Conservation (phyloP, 2,113 vertebrate genomes). For the Myotis brandtii region DNA sequence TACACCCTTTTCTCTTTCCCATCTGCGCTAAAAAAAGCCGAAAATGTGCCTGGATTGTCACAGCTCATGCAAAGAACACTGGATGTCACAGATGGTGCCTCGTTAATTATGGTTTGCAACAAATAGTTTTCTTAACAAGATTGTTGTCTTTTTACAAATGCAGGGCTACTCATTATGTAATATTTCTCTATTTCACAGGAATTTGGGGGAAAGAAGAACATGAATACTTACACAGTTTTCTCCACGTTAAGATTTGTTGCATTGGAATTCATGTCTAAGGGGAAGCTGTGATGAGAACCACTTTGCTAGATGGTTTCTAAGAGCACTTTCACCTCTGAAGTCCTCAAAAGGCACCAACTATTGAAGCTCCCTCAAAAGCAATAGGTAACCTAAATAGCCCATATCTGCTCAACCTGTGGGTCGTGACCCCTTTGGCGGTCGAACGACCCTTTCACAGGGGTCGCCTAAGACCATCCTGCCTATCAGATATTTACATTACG, state of each 20-base stretch:
- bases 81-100: conserved; percentile 63
- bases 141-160: conserved; percentile 48
- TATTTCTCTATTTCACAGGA: conserved; percentile 21
- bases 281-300: neutral
- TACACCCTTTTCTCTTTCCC: conserved; percentile 37
- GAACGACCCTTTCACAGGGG: too few species aligned
- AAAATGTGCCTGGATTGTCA: conserved; percentile 34
- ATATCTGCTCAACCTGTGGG: neutral
- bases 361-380: neutral
- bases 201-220: neutral
- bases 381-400: neutral
- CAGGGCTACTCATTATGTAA: neutral
- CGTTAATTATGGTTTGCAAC: conserved; percentile 60
- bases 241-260: neutral
- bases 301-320: neutral
- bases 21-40: conserved; percentile 47
- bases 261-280: neutral
- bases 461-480: too few species aligned
- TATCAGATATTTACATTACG: too few species aligned
- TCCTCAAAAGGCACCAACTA: neutral
- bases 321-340: neutral
- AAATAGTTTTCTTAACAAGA: conserved; percentile 60
- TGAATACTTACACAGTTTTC: conserved; percentile 1
- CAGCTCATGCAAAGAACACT: conserved; percentile 8
- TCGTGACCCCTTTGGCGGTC: too few species aligned